These are phyloP conservation scores for Melanargia galathea DNA, from an alignment of 2,888 invertebrate genomes.

Conservation along the genomic window DNA sequence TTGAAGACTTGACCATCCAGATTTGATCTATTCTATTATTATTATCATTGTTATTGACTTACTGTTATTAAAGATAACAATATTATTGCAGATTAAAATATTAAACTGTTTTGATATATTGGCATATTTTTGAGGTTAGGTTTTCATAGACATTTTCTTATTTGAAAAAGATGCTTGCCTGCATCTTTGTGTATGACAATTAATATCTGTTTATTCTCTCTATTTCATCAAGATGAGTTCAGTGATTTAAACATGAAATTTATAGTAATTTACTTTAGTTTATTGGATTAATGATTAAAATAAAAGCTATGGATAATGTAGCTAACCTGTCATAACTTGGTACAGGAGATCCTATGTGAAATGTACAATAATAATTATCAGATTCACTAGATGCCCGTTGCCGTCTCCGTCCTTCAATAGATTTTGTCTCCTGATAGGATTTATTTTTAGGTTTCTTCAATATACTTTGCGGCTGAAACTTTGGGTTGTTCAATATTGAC, in stretches of 20 bases:
- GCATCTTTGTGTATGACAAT: too few species aligned
- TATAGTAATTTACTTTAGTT: too few species aligned
- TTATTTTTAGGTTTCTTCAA: slow-evolving; percentile 72
- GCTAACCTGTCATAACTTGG: slow-evolving; percentile 73
- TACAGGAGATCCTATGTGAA: slow-evolving; percentile 58
- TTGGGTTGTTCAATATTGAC: slow-evolving; percentile 76
- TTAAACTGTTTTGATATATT: too few species aligned
- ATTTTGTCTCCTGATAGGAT: slow-evolving; percentile 58
- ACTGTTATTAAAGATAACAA: not conserved
- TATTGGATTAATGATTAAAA: too few species aligned
- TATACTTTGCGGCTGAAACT: slow-evolving; percentile 68
- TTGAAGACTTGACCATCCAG: slow-evolving; percentile 10
- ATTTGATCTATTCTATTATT: not conserved
- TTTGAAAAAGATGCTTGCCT: too few species aligned
- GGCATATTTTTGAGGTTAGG: too few species aligned
- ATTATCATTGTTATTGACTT: not conserved
- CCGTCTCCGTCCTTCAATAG: slow-evolving; percentile 67
- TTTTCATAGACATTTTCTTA: too few species aligned
- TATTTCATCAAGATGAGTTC: too few species aligned
- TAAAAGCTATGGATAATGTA: too few species aligned
- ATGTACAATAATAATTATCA: slow-evolving; percentile 67
- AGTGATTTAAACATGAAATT: too few species aligned
- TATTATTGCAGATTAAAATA: not conserved
- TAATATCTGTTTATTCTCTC: too few species aligned
- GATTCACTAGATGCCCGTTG: slow-evolving; percentile 78